Percentiles rank a stretch among this genome's conserved stretches.
phyloP scores from a whole-genome alignment of 2,113 vertebrate species.

The Zosterops borbonicus region DNA sequence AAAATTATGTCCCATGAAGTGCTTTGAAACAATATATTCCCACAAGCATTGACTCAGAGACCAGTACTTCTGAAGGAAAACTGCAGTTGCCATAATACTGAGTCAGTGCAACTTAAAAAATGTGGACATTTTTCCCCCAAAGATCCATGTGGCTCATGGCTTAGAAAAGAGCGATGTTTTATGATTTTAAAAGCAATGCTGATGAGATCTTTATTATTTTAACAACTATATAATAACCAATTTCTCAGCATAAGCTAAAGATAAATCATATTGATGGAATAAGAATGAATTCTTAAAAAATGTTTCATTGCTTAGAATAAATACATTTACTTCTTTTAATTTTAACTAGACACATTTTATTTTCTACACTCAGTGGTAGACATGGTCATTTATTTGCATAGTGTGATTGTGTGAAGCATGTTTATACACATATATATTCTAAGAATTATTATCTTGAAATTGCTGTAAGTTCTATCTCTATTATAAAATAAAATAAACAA shows the following conservation, averaged over 20 bases:
- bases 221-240: not conserved
- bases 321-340: not conserved
- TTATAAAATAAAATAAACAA: not conserved
- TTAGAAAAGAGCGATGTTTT: not conserved
- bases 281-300: not conserved
- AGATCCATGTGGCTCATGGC: rapidly evolving
- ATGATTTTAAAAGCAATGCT: not conserved
- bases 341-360: not conserved
- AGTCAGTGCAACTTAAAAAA: not conserved
- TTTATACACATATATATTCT: not conserved
- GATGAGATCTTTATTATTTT: not conserved
- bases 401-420: rapidly evolving
- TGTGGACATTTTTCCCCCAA: rapidly evolving
- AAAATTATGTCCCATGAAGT: slow-evolving; percentile 36
- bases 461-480: not conserved
- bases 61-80: not conserved
- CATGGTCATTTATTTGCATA: not conserved
- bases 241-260: not conserved
- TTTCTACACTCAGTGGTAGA: not conserved
- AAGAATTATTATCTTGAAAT: not conserved
- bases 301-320: not conserved
- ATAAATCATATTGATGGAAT: not conserved
- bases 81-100: not conserved
- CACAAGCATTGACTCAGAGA: not conserved
- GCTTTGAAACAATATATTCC: slow-evolving; percentile 58